Conservation (phyloP, 2,113 vertebrate genomes). For the Callocephalon fimbriatum region DNA sequence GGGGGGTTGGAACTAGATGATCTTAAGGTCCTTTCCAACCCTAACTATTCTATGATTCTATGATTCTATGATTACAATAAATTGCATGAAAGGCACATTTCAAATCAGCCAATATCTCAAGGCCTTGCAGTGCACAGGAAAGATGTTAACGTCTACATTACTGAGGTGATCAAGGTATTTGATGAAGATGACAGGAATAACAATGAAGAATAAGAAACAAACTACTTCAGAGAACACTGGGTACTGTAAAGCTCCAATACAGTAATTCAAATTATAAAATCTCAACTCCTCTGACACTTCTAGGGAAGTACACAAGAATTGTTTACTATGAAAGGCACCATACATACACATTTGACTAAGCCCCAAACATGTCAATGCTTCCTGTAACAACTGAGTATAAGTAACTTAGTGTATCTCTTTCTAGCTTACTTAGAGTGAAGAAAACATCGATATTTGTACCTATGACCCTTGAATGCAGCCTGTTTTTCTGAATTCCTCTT, state of each 20-base stretch:
- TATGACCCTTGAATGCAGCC: neutral
- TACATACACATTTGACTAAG: neutral
- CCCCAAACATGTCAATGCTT: neutral
- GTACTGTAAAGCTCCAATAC: neutral
- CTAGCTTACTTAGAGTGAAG: neutral
- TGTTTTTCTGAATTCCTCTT: neutral
- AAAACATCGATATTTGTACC: neutral
- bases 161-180: neutral
- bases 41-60: too few relatives aligned
- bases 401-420: neutral
- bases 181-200: neutral
- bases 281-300: neutral
- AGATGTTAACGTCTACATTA: neutral
- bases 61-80: neutral
- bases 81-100: neutral
- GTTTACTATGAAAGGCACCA: neutral
- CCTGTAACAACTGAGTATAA: neutral
- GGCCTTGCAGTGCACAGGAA: neutral
- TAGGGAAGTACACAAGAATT: neutral
- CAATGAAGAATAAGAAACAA: neutral
- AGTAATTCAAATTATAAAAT: neutral
- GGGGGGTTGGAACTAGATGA: too few relatives aligned
- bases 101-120: neutral
- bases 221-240: neutral
- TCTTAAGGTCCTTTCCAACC: too few relatives aligned